Evolutionary conservation across 2,113 vertebrate genomes (phyloP).

Genomic region (Ameiurus melas): DNA sequence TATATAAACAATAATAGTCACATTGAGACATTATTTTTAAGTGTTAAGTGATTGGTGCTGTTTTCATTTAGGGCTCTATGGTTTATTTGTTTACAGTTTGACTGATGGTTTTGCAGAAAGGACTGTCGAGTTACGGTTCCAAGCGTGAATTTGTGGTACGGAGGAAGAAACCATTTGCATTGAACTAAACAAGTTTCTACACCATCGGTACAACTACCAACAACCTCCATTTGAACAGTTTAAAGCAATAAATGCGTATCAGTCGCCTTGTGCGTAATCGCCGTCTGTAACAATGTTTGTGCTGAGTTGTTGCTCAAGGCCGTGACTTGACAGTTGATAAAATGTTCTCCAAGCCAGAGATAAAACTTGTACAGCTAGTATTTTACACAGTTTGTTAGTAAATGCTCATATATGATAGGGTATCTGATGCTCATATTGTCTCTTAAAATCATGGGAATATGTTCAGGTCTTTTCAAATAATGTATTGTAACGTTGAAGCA

Average conservation of each 20-base stretch:
- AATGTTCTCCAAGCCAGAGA: not conserved
- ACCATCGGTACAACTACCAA: not conserved
- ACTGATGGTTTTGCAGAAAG: not conserved
- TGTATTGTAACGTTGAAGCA: not conserved
- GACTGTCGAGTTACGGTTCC: not conserved
- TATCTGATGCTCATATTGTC: not conserved
- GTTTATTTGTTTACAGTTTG: not conserved
- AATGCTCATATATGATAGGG: no score
- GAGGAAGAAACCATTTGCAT: not conserved
- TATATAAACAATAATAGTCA: not conserved
- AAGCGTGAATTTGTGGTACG: not conserved
- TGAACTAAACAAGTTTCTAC: not conserved
- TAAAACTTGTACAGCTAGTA: not conserved
- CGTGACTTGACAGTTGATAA: not conserved
- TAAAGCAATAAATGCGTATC: not conserved
- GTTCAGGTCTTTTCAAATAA: not conserved
- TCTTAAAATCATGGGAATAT: not conserved
- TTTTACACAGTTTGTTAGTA: not conserved
- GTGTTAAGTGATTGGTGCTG: not conserved
- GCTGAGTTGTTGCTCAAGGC: not conserved
- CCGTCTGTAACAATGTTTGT: not conserved
- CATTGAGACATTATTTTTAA: not conserved
- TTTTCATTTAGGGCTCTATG: not conserved
- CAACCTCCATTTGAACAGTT: not conserved
- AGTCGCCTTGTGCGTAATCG: not conserved